Evolutionary conservation across 92 coral and sea anemone genomes (phyloP).

Genomic region (Epizoanthus ramosus): DNA sequence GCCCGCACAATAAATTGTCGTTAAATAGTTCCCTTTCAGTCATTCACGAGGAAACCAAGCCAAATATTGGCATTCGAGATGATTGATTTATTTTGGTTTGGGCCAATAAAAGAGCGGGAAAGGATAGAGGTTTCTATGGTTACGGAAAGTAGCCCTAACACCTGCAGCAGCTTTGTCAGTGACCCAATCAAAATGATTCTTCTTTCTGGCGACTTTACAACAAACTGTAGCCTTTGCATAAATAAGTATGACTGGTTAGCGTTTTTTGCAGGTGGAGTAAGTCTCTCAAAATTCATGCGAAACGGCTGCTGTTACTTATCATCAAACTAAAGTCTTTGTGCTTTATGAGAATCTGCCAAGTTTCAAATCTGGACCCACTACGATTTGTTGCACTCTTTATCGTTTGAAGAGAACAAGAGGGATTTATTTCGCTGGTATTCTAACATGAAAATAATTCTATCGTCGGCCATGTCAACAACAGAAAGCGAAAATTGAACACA

Average conservation of each 20-base stretch:
- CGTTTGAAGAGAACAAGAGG: not conserved
- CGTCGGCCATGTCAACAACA: conserved; percentile 1
- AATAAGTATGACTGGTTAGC: conserved; percentile 28
- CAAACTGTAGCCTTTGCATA: conserved; percentile 18
- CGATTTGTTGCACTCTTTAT: not conserved
- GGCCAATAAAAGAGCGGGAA: conserved; percentile 33
- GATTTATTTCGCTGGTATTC: not conserved
- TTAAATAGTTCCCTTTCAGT: not conserved
- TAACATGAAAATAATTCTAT: not conserved
- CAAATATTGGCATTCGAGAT: conserved; percentile 10
- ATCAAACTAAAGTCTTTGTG: not conserved
- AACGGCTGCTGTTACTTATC: not conserved
- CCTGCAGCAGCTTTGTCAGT: conserved; percentile 66
- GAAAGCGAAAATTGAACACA: conserved; percentile 17
- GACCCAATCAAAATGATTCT: conserved; percentile 74
- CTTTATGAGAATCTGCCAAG: not conserved
- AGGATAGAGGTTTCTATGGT: conserved; percentile 51
- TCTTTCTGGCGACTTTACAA: conserved; percentile 26
- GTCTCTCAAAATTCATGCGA: not conserved
- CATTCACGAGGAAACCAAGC: conserved; percentile 5
- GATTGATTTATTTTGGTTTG: not conserved
- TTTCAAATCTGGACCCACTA: not conserved
- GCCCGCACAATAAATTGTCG: not conserved
- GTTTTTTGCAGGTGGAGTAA: conserved; percentile 30
- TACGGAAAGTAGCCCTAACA: conserved; percentile 63